phyloP scores from a whole-genome alignment of 2,888 invertebrate genomes.

The Lypha dubia region DNA sequence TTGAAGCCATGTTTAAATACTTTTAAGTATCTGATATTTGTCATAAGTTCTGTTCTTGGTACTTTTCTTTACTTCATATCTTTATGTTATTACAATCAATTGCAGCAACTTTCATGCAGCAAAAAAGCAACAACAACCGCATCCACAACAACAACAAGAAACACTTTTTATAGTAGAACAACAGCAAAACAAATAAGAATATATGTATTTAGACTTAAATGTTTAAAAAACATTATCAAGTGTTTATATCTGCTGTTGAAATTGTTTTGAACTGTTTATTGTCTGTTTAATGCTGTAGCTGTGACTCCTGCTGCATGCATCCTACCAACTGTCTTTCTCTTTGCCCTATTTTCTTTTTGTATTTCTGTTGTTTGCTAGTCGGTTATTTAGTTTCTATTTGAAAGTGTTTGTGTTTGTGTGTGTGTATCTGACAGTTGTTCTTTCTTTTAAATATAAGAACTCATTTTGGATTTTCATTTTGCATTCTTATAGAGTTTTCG shows the following conservation, averaged over 20 bases:
- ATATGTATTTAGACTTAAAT: conserved; percentile 55
- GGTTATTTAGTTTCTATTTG: not conserved
- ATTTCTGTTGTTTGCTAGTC: not conserved
- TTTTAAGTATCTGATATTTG: not conserved
- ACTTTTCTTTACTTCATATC: conserved; percentile 22
- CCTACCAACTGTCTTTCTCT: not conserved
- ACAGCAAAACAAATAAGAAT: conserved; percentile 32
- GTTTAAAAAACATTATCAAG: conserved; percentile 67
- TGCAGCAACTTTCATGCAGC: conserved; percentile 20
- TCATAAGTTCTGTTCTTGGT: not conserved
- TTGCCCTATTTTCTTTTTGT: not conserved
- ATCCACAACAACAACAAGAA: conserved; percentile 10
- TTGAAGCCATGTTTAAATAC: not conserved
- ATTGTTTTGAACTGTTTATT: conserved; percentile 68
- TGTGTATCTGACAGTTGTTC: not conserved
- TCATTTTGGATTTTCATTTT: not conserved
- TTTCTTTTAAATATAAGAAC: not conserved
- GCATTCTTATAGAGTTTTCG: not conserved
- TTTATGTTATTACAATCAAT: conserved; percentile 43
- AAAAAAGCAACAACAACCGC: conserved; percentile 18
- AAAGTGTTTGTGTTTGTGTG: not conserved
- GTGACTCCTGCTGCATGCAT: not conserved
- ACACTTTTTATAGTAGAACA: not conserved
- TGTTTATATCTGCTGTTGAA: conserved; percentile 70
- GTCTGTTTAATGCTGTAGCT: conserved; percentile 19